Percentiles rank a stretch among this genome's conserved stretches.
Conservation (phyloP, 2,113 vertebrate species). For the Oceanites oceanicus region DNA sequence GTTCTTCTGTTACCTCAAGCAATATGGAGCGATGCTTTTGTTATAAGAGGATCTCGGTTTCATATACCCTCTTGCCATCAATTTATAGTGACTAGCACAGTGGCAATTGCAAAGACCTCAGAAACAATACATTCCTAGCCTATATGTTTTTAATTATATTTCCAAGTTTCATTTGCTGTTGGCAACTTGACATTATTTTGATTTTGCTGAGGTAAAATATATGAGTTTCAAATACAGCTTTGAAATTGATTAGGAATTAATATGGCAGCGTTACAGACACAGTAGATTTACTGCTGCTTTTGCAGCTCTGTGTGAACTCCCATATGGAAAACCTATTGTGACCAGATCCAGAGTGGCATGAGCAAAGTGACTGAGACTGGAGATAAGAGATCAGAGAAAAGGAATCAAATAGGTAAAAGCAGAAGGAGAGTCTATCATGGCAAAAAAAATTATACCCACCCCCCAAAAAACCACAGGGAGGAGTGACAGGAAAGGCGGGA, state of each 20-base stretch:
- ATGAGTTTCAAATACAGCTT: constrained; percentile 36
- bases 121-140: constrained; percentile 35
- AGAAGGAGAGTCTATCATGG: not conserved
- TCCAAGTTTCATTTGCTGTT: constrained; percentile 54
- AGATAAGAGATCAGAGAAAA: not conserved
- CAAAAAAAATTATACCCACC: not conserved
- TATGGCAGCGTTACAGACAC: constrained; percentile 25
- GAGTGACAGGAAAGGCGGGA: not conserved
- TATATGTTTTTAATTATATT: constrained; percentile 53
- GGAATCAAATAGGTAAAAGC: not conserved
- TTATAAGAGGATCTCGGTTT: constrained; percentile 58
- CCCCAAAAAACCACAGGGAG: not conserved
- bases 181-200: constrained; percentile 47
- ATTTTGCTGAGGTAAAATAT: constrained; percentile 45
- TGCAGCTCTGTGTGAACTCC: not conserved
- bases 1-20: constrained; percentile 52
- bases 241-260: constrained; percentile 62
- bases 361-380: not conserved
- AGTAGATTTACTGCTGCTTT: constrained; percentile 30
- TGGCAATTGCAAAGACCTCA: constrained; percentile 47
- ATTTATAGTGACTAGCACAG: constrained; percentile 46
- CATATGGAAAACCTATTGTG: not conserved
- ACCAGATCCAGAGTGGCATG: not conserved
- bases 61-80: constrained; percentile 58
- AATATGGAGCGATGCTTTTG: constrained; percentile 35